These are phyloP conservation scores for Caenorhabditis sp. DNA, from an alignment of 2,888 invertebrate species.

Conservation along the genomic window DNA sequence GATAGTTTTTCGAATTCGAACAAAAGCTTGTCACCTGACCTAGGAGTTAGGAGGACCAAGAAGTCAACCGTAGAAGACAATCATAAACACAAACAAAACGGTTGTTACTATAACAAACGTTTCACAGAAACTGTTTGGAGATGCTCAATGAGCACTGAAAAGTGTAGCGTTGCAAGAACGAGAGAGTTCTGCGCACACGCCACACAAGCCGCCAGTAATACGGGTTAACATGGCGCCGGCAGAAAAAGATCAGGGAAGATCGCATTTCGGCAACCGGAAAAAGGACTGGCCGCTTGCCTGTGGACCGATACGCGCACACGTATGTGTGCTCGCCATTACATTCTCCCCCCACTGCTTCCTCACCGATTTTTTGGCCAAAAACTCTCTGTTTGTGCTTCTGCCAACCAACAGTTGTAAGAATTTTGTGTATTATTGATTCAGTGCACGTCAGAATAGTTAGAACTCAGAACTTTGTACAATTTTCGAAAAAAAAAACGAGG, in stretches of 20 bases:
- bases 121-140: conserved; percentile 36
- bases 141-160: conserved; percentile 43
- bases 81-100: conserved; percentile 41
- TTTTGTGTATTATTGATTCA: conserved; percentile 24
- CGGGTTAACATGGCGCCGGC: conserved; percentile 56
- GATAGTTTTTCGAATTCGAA: not conserved
- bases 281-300: conserved; percentile 59
- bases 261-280: conserved; percentile 66
- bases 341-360: conserved; percentile 15
- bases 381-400: conserved; percentile 58
- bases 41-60: conserved; percentile 2
- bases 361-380: conserved; percentile 40
- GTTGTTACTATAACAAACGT: conserved; percentile 3
- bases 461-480: not conserved
- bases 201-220: conserved; percentile 27
- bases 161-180: not conserved
- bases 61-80: conserved; percentile 1
- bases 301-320: conserved; percentile 61
- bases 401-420: conserved; percentile 40
- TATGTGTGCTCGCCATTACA: conserved; percentile 58
- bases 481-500: conserved; percentile 10
- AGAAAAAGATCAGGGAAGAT: conserved; percentile 58
- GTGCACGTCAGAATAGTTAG: conserved; percentile 14
- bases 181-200: conserved; percentile 21
- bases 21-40: conserved; percentile 35